Evolutionary conservation across 2,797 vertebrate genomes (phyloP), one percentile per base, ranked within the genome.

Genomic region (Lateolabrax maculatus): DNA sequence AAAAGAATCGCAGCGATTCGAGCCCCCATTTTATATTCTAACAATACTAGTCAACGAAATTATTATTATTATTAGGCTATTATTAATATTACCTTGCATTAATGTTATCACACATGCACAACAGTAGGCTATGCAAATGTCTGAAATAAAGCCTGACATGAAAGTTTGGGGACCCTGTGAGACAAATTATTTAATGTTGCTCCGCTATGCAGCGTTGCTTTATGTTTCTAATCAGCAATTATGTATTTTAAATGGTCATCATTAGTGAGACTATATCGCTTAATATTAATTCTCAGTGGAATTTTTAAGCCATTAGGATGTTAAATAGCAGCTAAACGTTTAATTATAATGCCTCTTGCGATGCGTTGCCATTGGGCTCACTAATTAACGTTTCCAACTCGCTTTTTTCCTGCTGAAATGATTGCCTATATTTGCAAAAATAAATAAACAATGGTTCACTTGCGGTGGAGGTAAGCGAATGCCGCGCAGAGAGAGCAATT

Each of bases 321-420:
- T 89, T 94, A 92, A 93, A 93, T 78, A 87, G 88, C 88, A 87
- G 84, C 86, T 93, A 93, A 94, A 93, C 91, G 90, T 88, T 94
- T 94, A 91, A 94, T 95, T 94, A 93, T 71, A 73, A 74, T 81
- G 87, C 83, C 90, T 90, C 83, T 83, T 75, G 90, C 84, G 71
- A 84, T 83, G 83, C 76, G 53, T 93, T 90, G 94, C 93, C 93
- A 91, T 69, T 93, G 92, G 94, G 92, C 83, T 91, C 79, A 76
- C 92, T 95, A 94, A 95, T 95, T 93, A 93, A 88, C 80, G 85
- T 81, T 88, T 89, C 90, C 84, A 86, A 70, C 82, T 75, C 75
- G 56, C 77, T 29, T 19, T 37, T 66, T 72, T 70, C 61, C 66
- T 58, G 67, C 61, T 85, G 72, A 87, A 92, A 91, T 81, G 67